Percentiles rank a stretch among this genome's conserved stretches.
Evolutionary conservation across 2,888 invertebrate genomes (phyloP).

Genomic region (Agrotis clavis): DNA sequence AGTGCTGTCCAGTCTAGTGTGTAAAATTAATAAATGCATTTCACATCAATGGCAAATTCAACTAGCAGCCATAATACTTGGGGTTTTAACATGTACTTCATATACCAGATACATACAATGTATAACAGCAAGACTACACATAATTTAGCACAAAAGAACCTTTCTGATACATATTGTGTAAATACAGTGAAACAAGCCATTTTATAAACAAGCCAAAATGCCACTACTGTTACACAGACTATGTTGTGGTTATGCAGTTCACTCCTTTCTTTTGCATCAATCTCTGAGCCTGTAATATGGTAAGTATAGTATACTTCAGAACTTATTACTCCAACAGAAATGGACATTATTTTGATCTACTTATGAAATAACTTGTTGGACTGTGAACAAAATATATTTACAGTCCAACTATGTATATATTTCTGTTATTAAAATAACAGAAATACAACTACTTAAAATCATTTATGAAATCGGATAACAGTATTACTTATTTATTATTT

Average conservation of each 20-base stretch:
- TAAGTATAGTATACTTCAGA: neutral
- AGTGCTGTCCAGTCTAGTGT: slow-evolving; percentile 82
- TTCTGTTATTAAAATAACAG: slow-evolving; percentile 9
- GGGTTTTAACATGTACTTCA: slow-evolving; percentile 28
- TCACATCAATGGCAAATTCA: slow-evolving; percentile 66
- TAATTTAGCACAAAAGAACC: neutral
- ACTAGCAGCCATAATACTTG: slow-evolving; percentile 60
- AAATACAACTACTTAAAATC: slow-evolving; percentile 22
- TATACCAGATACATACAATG: slow-evolving; percentile 19
- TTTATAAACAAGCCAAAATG: neutral
- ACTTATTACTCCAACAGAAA: neutral
- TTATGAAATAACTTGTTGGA: too few relatives aligned
- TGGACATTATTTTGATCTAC: too few relatives aligned
- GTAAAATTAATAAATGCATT: slow-evolving; percentile 86
- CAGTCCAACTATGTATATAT: too few relatives aligned
- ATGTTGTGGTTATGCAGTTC: neutral
- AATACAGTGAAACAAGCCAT: neutral
- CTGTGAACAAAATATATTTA: too few relatives aligned
- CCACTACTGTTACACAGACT: neutral
- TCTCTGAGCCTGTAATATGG: neutral
- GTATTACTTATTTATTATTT: slow-evolving; percentile 15
- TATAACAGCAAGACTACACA: slow-evolving; percentile 3
- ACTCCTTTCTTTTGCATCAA: slow-evolving; percentile 3
- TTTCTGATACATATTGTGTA: slow-evolving; percentile 2
- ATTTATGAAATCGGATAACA: slow-evolving; percentile 5